These are phyloP conservation scores for Clusia tigrina DNA, from an alignment of 2,888 invertebrate genomes.

Conservation along the genomic window DNA sequence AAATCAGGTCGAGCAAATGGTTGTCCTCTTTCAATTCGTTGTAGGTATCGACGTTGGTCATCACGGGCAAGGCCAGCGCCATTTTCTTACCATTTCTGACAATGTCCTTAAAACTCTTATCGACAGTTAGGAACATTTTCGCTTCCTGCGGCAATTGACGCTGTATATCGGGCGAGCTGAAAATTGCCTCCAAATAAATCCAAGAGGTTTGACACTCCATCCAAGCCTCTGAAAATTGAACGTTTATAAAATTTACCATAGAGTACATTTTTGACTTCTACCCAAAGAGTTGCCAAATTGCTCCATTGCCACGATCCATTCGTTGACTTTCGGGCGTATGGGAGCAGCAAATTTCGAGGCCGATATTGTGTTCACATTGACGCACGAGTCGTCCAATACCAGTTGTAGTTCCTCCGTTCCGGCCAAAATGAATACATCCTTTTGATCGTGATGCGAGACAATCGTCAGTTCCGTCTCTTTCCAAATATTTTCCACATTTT, in stretches of 20 bases:
- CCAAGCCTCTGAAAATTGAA: slow-evolving; percentile 79
- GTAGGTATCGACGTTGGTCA: slow-evolving; percentile 75
- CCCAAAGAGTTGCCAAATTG: slow-evolving; percentile 83
- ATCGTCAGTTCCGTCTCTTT: slow-evolving; percentile 80
- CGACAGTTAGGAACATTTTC: slow-evolving; percentile 83
- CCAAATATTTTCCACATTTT: slow-evolving; percentile 87
- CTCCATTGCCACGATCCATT: slow-evolving; percentile 78
- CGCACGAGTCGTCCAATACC: slow-evolving; percentile 84
- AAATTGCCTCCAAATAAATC: slow-evolving; percentile 94
- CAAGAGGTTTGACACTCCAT: slow-evolving; percentile 88
- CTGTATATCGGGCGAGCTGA: slow-evolving; percentile 93
- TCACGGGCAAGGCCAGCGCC: slow-evolving; percentile 82
- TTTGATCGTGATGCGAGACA: slow-evolving; percentile 79
- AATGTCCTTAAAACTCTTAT: slow-evolving; percentile 89
- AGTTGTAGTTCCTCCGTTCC: slow-evolving; percentile 85
- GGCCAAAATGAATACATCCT: slow-evolving; percentile 85
- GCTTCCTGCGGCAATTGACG: slow-evolving; percentile 91
- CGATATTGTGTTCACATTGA: slow-evolving; percentile 85
- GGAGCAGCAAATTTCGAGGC: slow-evolving; percentile 88
- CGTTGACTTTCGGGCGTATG: slow-evolving; percentile 81
- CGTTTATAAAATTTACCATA: slow-evolving; percentile 2
- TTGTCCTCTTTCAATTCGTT: slow-evolving; percentile 78
- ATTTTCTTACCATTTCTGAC: slow-evolving; percentile 84
- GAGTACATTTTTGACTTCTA: slow-evolving; percentile 54
- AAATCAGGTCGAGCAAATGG: slow-evolving; percentile 83